phyloP scores from a whole-genome alignment of 2,888 invertebrate genomes.

The Rhyacophila evoluta region DNA sequence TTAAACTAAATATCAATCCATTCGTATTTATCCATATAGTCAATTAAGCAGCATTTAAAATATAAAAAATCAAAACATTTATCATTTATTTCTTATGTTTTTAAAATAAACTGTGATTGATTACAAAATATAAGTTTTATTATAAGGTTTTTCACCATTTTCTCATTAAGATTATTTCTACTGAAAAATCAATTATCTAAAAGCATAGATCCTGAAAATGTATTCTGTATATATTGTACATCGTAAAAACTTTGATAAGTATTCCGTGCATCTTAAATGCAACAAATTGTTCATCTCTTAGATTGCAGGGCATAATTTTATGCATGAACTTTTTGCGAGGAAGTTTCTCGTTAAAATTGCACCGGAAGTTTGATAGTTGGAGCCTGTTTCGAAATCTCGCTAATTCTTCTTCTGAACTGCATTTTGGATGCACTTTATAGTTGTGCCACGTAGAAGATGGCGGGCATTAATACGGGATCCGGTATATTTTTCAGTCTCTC shows the following conservation, averaged over 20 bases:
- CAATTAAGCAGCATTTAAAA: too few species aligned
- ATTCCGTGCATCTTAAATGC: neutral
- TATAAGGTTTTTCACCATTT: too few species aligned
- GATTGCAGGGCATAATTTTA: constrained; percentile 36
- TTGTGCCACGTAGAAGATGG: neutral
- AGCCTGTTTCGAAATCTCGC: constrained; percentile 13
- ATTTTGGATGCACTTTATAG: constrained; percentile 14
- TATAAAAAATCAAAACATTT: too few species aligned
- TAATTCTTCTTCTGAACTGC: neutral
- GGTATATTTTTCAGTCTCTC: too few species aligned
- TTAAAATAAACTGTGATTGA: too few species aligned
- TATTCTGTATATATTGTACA: neutral
- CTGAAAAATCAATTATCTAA: too few species aligned
- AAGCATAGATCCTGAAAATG: neutral
- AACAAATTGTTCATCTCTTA: constrained; percentile 6
- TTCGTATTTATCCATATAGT: too few species aligned
- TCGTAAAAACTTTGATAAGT: constrained; percentile 11
- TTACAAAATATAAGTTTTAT: too few species aligned
- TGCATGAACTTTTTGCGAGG: constrained; percentile 36
- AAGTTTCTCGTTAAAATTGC: constrained; percentile 33
- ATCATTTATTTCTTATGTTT: too few species aligned
- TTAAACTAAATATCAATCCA: too few species aligned
- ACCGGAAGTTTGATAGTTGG: constrained; percentile 14
- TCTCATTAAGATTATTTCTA: too few species aligned
- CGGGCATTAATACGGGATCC: too few species aligned